Percentiles rank a stretch among this genome's conserved stretches.
Conservation (phyloP, 2,888 invertebrate species). For the Meghimatium bilineatum region DNA sequence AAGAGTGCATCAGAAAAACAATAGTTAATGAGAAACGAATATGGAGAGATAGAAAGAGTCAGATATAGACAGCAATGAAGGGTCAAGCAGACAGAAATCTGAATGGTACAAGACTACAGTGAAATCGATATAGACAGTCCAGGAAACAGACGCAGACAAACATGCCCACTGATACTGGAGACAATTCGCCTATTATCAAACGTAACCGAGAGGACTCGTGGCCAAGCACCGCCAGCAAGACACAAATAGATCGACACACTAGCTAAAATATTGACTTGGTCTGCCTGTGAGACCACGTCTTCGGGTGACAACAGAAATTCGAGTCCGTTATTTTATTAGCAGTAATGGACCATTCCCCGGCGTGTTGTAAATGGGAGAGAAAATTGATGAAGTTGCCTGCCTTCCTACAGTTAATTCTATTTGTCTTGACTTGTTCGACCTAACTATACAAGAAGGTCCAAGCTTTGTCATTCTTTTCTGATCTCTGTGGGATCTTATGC, state of each 20-base stretch:
- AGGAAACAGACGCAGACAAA: neutral
- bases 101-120: no score
- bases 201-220: neutral
- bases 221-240: neutral
- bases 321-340: conserved; percentile 37
- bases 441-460: neutral
- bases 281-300: conserved; percentile 13
- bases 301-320: conserved; percentile 26
- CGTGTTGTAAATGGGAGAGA: conserved; percentile 38
- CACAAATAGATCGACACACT: neutral
- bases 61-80: neutral
- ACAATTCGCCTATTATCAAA: neutral
- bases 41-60: no score
- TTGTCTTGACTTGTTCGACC: conserved; percentile 14
- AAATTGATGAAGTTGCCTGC: conserved; percentile 31
- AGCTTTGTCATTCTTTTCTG: neutral
- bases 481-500: neutral
- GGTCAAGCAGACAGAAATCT: neutral
- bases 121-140: neutral
- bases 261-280: neutral
- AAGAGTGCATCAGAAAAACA: no score
- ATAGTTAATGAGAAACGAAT: no score
- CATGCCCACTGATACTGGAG: neutral
- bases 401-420: conserved; percentile 29
- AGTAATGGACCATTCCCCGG: conserved; percentile 36